phyloP scores from a whole-genome alignment of 2,113 vertebrate genomes.

The Pagrus major region DNA sequence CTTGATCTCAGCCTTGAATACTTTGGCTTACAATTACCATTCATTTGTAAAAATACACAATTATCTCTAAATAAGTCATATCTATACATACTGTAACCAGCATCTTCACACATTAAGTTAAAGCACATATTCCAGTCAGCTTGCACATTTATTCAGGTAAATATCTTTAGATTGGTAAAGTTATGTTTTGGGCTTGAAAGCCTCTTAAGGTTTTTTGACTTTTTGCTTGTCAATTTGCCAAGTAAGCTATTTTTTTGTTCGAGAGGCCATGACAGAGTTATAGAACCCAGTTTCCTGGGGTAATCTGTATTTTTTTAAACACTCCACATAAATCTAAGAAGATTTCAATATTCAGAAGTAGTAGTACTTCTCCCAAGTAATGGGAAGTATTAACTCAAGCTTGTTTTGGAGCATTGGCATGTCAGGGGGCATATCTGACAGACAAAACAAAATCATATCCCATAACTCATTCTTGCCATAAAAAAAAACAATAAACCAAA shows the following conservation, averaged over 20 bases:
- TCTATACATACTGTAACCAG: slow-evolving; percentile 57
- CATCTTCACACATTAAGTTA: slow-evolving; percentile 68
- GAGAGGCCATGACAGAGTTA: not conserved
- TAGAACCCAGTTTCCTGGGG: slow-evolving; percentile 21
- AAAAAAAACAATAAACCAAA: slow-evolving; percentile 47
- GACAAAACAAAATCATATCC: slow-evolving; percentile 15
- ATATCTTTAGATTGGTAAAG: slow-evolving; percentile 39
- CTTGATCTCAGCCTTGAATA: slow-evolving; percentile 69
- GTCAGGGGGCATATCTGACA: slow-evolving; percentile 24
- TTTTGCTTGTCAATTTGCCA: slow-evolving; percentile 27
- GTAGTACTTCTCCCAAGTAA: not conserved
- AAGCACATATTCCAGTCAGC: slow-evolving; percentile 73
- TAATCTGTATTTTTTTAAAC: slow-evolving; percentile 19
- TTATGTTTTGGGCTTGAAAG: slow-evolving; percentile 33
- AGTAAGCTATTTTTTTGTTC: slow-evolving; percentile 11
- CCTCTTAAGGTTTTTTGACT: slow-evolving; percentile 14
- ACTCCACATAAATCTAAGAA: not conserved
- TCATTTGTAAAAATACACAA: slow-evolving; percentile 69
- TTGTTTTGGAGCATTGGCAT: slow-evolving; percentile 26
- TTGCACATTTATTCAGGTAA: slow-evolving; percentile 61
- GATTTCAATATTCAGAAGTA: not conserved
- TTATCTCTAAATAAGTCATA: slow-evolving; percentile 43
- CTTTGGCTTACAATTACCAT: slow-evolving; percentile 79
- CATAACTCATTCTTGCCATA: slow-evolving; percentile 40
- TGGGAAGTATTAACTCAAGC: slow-evolving; percentile 17